These are phyloP conservation scores for Canis aureus DNA, from an alignment of 2,113 vertebrate genomes.

Conservation along the genomic window DNA sequence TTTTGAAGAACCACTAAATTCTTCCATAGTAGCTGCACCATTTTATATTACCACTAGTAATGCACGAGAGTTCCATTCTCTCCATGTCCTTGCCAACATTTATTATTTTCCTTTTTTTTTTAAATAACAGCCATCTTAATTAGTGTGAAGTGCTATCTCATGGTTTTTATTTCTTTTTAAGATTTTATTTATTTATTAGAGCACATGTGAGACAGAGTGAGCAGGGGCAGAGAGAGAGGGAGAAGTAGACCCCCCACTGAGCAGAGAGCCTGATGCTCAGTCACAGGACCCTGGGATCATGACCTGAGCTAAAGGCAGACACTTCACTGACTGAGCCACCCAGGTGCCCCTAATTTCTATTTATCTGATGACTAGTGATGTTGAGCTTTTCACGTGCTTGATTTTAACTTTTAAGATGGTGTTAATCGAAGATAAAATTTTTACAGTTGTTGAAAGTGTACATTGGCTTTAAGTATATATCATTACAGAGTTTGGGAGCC, in stretches of 20 bases:
- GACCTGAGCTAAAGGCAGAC: no score
- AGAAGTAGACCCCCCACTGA: no score
- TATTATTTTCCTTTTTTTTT: neutral
- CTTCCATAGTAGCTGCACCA: neutral
- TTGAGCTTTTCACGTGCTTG: neutral
- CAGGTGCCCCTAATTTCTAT: neutral
- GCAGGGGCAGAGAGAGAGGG: no score
- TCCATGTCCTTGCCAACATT: neutral
- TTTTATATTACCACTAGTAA: neutral
- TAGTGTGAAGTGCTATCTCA: neutral
- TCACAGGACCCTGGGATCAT: no score
- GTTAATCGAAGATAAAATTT: constrained; percentile 25
- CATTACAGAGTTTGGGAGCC: neutral
- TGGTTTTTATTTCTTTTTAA: neutral
- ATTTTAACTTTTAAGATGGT: constrained; percentile 37
- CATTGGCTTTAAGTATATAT: neutral
- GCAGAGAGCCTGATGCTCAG: no score
- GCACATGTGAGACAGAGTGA: no score
- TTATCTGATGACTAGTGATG: neutral
- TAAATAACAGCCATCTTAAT: neutral
- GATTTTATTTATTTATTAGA: no score
- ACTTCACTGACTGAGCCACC: no score
- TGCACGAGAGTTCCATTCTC: neutral
- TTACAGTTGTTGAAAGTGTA: neutral
- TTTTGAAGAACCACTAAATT: neutral